These are phyloP conservation scores for Brachionus paranguensis DNA, from an alignment of 1,140 invertebrate genomes.

Conservation along the genomic window DNA sequence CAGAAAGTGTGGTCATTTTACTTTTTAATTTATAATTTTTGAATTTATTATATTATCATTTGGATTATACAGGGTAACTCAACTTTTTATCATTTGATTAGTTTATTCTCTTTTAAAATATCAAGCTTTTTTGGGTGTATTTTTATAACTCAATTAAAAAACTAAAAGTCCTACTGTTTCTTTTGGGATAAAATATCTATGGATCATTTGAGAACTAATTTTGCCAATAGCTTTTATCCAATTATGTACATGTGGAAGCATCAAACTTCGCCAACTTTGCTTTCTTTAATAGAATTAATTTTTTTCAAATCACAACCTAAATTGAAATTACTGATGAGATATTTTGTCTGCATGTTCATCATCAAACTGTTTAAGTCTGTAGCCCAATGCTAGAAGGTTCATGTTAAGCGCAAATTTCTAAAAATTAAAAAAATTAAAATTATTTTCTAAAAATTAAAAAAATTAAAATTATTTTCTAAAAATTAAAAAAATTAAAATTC, in stretches of 20 bases:
- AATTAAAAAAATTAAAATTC: no score
- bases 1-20: no score
- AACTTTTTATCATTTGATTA: no score
- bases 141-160: background rate
- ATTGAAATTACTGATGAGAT: background rate
- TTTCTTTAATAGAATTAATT: background rate
- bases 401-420: background rate
- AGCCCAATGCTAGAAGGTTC: slow-evolving; percentile 15
- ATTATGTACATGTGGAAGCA: slow-evolving; percentile 14
- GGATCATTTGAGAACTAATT: slow-evolving; percentile 18
- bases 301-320: background rate
- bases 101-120: no score
- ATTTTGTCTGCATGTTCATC: background rate
- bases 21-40: no score
- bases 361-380: slow-evolving; percentile 27
- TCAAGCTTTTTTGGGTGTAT: no score
- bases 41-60: no score
- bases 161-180: background rate
- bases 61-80: no score
- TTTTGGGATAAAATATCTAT: background rate
- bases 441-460: no score
- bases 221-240: slow-evolving; percentile 11
- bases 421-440: background rate
- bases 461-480: no score
- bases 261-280: slow-evolving; percentile 11